A percentile compares a stretch with the other conserved stretches of the same genome.
These are phyloP conservation scores for Uloborus diversus DNA, from an alignment of 1,140 invertebrate genomes.

Conservation along the genomic window DNA sequence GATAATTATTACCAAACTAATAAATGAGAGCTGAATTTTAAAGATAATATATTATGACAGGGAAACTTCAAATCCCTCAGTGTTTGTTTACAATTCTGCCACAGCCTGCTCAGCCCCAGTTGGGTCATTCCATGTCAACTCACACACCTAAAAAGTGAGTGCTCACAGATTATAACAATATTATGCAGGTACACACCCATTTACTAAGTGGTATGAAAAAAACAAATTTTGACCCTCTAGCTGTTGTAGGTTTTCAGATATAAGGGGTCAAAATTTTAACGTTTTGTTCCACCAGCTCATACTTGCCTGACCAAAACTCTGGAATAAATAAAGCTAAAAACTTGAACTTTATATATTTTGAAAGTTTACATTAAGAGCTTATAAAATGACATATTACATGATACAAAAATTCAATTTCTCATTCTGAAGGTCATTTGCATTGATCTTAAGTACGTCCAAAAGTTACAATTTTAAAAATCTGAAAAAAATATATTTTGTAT, in stretches of 20 bases:
- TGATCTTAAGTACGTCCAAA: too few relatives aligned
- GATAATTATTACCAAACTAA: background rate
- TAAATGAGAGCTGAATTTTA: background rate
- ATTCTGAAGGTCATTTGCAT: too few relatives aligned
- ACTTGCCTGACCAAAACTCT: too few relatives aligned
- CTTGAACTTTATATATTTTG: too few relatives aligned
- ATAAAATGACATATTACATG: too few relatives aligned
- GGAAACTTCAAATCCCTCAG: background rate
- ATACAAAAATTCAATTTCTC: too few relatives aligned
- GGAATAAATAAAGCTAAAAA: too few relatives aligned
- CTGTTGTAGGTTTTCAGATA: background rate
- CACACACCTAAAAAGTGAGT: background rate
- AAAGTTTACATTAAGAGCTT: too few relatives aligned
- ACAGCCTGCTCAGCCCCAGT: too few relatives aligned
- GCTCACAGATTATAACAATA: background rate
- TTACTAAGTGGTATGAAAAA: background rate
- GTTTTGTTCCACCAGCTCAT: too few relatives aligned
- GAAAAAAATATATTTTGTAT: too few relatives aligned
- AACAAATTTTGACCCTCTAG: background rate
- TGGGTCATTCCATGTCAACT: background rate
- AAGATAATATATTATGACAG: background rate
- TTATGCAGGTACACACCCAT: background rate
- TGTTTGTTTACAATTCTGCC: background rate
- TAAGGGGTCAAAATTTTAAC: background rate
- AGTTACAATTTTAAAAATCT: too few relatives aligned